Evolutionary conservation across 1,140 invertebrate genomes (phyloP).

Genomic region (Choristoneura fumiferana): DNA sequence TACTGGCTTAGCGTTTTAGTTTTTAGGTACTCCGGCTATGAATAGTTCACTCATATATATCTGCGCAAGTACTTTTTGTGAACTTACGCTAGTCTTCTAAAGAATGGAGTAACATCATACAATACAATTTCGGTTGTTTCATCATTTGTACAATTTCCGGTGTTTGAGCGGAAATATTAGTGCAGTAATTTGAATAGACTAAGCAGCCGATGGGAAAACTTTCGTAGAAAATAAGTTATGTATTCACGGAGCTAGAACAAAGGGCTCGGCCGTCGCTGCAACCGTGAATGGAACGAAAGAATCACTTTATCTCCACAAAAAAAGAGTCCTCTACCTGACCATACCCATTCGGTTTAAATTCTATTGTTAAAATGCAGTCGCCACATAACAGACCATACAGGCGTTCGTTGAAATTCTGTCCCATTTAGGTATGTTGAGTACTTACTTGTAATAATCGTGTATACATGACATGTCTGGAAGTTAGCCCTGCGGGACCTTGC

Average conservation of each 20-base stretch:
- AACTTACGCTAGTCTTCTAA: too few species aligned
- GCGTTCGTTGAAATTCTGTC: background rate
- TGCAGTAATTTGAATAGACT: slow-evolving; percentile 19
- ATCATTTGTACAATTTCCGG: background rate
- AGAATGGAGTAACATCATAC: too few species aligned
- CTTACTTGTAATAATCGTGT: background rate
- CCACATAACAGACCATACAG: slow-evolving; percentile 3
- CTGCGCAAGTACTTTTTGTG: too few species aligned
- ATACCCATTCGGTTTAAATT: slow-evolving; percentile 37
- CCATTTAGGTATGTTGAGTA: background rate
- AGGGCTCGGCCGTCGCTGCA: slow-evolving; percentile 22
- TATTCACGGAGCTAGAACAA: slow-evolving; percentile 28
- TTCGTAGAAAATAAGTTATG: slow-evolving; percentile 18
- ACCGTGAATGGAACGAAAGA: slow-evolving; percentile 37
- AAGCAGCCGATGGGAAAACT: slow-evolving; percentile 19
- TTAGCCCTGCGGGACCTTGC: too few species aligned
- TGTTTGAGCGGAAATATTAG: slow-evolving; percentile 20
- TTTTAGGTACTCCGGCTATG: too few species aligned
- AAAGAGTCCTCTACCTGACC: slow-evolving; percentile 43
- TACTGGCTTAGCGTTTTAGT: too few species aligned
- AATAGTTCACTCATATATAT: too few species aligned
- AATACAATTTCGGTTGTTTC: too few species aligned
- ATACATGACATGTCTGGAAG: too few species aligned
- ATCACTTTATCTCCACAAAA: slow-evolving; percentile 30
- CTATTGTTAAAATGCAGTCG: slow-evolving; percentile 28